Conservation (phyloP, 2,888 invertebrate species). For the Pyrochroa serraticornis region DNA sequence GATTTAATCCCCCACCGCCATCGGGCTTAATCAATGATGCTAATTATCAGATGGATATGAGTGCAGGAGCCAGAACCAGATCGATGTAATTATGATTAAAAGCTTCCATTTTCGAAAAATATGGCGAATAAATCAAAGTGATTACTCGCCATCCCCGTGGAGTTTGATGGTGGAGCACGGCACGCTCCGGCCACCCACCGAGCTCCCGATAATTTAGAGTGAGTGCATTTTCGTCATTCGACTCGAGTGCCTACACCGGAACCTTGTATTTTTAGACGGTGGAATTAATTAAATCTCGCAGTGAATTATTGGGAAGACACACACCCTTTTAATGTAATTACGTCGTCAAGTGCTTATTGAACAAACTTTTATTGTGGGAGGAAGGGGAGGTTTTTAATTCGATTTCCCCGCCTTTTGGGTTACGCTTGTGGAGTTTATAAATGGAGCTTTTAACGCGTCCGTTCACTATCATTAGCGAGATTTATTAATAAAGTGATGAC, state of each 20-base stretch:
- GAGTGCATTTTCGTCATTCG: conserved; percentile 15
- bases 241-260: conserved; percentile 18
- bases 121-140: conserved; percentile 29
- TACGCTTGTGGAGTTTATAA: background rate
- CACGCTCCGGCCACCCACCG: conserved; percentile 27
- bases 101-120: conserved; percentile 20
- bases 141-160: conserved; percentile 19
- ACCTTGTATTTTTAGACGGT: conserved; percentile 34
- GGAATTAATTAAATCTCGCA: conserved; percentile 35
- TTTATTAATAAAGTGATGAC: background rate
- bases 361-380: conserved; percentile 26
- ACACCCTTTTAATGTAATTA: conserved; percentile 37
- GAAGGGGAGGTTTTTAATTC: conserved; percentile 11
- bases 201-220: conserved; percentile 30
- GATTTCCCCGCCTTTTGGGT: conserved; percentile 6
- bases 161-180: conserved; percentile 16
- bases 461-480: no score
- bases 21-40: conserved; percentile 16
- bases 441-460: no score
- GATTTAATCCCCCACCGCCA: no score
- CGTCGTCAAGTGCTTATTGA: conserved; percentile 34
- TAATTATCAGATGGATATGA: conserved; percentile 27
- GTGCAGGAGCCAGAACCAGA: conserved; percentile 1
- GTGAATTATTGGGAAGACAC: conserved; percentile 34
- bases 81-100: conserved; percentile 24